A percentile compares a stretch with the other conserved stretches of the same genome.
Conservation (phyloP, 92 coral and sea anemone species). For the Epizoanthus ramosus region DNA sequence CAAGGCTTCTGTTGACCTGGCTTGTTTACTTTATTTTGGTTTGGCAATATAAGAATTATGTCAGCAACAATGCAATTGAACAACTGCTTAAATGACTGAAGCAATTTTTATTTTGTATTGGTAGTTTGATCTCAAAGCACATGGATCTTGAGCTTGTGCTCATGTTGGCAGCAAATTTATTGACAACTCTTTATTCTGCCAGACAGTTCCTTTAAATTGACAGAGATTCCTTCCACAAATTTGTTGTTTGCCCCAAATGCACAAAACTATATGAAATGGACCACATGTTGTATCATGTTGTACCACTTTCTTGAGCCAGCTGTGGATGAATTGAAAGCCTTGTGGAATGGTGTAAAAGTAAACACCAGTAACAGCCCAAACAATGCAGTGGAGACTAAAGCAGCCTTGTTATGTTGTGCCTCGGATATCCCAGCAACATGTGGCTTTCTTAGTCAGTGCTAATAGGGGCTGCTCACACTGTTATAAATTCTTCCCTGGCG, state of each 20-base stretch:
- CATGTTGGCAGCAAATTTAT: not conserved
- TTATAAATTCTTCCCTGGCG: too few relatives aligned
- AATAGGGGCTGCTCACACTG: not conserved
- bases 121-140: slow-evolving; percentile 32
- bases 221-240: not conserved
- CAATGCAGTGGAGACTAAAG: slow-evolving; percentile 28
- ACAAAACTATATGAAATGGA: not conserved
- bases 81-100: slow-evolving; percentile 41
- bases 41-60: slow-evolving; percentile 49
- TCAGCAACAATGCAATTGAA: slow-evolving; percentile 63
- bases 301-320: slow-evolving; percentile 53
- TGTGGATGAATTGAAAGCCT: slow-evolving; percentile 48
- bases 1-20: slow-evolving; percentile 34
- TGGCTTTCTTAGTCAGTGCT: too few relatives aligned
- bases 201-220: not conserved
- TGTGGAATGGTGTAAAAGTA: slow-evolving; percentile 51
- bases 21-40: slow-evolving; percentile 51
- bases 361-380: slow-evolving; percentile 41
- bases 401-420: slow-evolving; percentile 51
- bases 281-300: not conserved
- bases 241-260: slow-evolving; percentile 17
- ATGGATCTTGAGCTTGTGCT: not conserved
- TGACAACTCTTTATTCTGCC: not conserved
- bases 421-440: slow-evolving; percentile 55
- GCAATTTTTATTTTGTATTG: slow-evolving; percentile 36